Conservation (phyloP, 2,888 invertebrate genomes). For the Adela reaumurella region DNA sequence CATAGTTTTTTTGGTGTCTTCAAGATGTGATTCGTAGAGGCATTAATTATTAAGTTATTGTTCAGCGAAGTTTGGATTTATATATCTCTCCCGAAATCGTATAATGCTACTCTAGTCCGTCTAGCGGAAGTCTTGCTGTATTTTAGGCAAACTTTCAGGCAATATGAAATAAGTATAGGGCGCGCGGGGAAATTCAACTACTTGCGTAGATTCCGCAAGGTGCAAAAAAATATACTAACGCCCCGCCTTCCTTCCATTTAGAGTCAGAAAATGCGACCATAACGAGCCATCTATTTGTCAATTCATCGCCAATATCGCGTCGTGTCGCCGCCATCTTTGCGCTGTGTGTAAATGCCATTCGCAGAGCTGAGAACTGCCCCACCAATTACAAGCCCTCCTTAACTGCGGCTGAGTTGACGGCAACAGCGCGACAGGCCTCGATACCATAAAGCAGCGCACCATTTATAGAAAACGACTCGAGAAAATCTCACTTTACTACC, state of each 20-base stretch:
- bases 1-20: too few species aligned
- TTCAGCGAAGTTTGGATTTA: too few species aligned
- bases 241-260: not conserved
- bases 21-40: too few species aligned
- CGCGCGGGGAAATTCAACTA: too few species aligned
- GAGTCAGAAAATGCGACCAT: slow-evolving; percentile 10
- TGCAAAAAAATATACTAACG: too few species aligned
- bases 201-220: too few species aligned
- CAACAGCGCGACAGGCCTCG: slow-evolving; percentile 29
- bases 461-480: slow-evolving; percentile 35
- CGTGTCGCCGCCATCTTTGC: slow-evolving; percentile 40
- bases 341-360: slow-evolving; percentile 47
- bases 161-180: too few species aligned
- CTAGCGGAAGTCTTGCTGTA: too few species aligned
- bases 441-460: slow-evolving; percentile 50
- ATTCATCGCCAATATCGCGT: slow-evolving; percentile 39
- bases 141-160: too few species aligned
- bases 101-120: too few species aligned
- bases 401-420: slow-evolving; percentile 22
- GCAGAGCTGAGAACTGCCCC: slow-evolving; percentile 24
- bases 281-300: slow-evolving; percentile 43
- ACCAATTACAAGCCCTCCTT: slow-evolving; percentile 42
- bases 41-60: too few species aligned
- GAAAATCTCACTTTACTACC: not conserved
- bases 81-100: too few species aligned